Conservation (phyloP, 2,888 invertebrate species). For the Mystacides longicornis region DNA sequence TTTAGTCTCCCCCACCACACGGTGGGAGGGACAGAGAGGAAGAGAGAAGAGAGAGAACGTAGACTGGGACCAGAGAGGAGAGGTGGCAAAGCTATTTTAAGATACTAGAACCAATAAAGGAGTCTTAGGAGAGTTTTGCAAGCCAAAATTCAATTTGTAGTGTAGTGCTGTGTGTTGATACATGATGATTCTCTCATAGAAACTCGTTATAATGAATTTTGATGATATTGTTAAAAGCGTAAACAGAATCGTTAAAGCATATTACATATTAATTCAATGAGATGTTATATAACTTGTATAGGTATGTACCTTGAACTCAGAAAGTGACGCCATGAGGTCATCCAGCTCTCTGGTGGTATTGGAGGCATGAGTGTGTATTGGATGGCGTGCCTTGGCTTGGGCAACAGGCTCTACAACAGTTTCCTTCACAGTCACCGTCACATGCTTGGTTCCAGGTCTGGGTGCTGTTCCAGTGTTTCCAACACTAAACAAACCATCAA, state of each 20-base stretch:
- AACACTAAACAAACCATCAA: neutral
- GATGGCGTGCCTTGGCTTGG: slow-evolving; percentile 29
- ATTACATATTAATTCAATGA: no score
- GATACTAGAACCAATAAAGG: slow-evolving; percentile 54
- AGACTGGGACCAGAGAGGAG: slow-evolving; percentile 32
- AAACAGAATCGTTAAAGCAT: no score
- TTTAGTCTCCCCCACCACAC: slow-evolving; percentile 36
- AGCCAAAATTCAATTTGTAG: slow-evolving; percentile 41
- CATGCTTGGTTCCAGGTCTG: slow-evolving; percentile 50
- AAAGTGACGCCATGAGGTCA: slow-evolving; percentile 91
- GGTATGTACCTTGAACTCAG: slow-evolving; percentile 91
- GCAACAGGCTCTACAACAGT: slow-evolving; percentile 48
- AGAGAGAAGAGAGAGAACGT: slow-evolving; percentile 8
- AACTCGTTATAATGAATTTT: no score
- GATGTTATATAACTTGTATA: no score
- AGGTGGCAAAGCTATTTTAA: slow-evolving; percentile 47
- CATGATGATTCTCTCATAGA: slow-evolving; percentile 30
- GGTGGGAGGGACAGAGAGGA: slow-evolving; percentile 9
- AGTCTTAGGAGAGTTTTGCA: slow-evolving; percentile 51
- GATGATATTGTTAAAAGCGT: no score
- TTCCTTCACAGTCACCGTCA: slow-evolving; percentile 50
- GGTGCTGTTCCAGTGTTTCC: slow-evolving; percentile 29
- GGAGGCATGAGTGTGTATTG: slow-evolving; percentile 56
- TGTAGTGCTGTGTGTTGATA: slow-evolving; percentile 49
- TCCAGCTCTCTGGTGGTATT: slow-evolving; percentile 92